A percentile compares a stretch with the other conserved stretches of the same genome.
These are phyloP conservation scores for Matsumyia berberina DNA, from an alignment of 2,888 invertebrate species.

Conservation along the genomic window DNA sequence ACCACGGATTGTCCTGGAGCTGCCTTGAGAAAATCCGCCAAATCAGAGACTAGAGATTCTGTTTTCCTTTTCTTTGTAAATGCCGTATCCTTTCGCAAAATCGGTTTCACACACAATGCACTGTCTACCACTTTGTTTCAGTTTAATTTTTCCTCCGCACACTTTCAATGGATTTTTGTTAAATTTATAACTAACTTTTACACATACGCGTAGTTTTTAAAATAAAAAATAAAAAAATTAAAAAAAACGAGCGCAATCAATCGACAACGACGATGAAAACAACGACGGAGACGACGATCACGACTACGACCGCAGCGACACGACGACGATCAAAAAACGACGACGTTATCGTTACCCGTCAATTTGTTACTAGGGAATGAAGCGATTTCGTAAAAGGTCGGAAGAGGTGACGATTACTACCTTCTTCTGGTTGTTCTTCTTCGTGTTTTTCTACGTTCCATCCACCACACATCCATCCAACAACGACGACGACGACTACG, in stretches of 20 bases:
- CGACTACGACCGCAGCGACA: constrained; percentile 48
- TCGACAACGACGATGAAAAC: constrained; percentile 15
- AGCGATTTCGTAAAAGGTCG: constrained; percentile 69
- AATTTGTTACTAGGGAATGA: constrained; percentile 73
- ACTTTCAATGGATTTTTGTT: neutral
- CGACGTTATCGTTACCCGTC: constrained; percentile 70
- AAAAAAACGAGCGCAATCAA: constrained; percentile 22
- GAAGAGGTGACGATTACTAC: constrained; percentile 73
- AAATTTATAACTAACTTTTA: too few species aligned
- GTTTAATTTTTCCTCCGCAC: neutral
- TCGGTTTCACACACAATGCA: constrained; percentile 13
- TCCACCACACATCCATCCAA: constrained; percentile 46
- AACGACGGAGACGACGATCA: constrained; percentile 58
- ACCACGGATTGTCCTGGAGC: too few species aligned
- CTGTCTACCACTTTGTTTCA: neutral
- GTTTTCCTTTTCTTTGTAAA: too few species aligned
- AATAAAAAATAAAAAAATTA: neutral
- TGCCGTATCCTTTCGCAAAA: too few species aligned
- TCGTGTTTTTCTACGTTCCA: constrained; percentile 28
- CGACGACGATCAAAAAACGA: constrained; percentile 60
- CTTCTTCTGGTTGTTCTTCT: constrained; percentile 53
- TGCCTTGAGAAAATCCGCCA: too few species aligned
- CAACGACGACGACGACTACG: constrained; percentile 40
- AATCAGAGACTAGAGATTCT: too few species aligned
- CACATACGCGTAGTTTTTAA: neutral